These are phyloP conservation scores for Lepidotrigona ventralis DNA, from an alignment of 1,140 invertebrate genomes.

Conservation along the genomic window DNA sequence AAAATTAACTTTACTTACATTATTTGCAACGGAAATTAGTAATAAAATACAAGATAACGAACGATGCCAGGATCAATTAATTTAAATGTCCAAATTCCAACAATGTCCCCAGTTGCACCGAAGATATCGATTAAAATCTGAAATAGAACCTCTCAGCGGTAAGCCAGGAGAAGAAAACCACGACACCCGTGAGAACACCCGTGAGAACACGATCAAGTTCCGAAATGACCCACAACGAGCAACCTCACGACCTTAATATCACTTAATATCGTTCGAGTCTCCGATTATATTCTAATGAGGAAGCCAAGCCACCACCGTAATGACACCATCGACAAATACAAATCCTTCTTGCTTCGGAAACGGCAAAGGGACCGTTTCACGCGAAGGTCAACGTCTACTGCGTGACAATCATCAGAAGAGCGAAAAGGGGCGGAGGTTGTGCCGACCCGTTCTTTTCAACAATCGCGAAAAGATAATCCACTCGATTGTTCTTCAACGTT, in stretches of 20 bases:
- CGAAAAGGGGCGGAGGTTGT: no score
- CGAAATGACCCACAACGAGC: background rate
- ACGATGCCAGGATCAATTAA: no score
- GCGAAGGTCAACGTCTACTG: constrained; percentile 15
- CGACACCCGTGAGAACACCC: background rate
- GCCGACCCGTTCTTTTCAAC: background rate
- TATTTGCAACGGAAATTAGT: no score
- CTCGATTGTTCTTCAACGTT: constrained; percentile 25
- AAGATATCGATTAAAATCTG: no score
- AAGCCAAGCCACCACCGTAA: background rate
- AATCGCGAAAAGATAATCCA: constrained; percentile 30
- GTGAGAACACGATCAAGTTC: background rate
- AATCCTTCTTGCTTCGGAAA: background rate
- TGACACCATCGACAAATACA: constrained; percentile 1
- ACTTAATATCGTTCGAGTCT: background rate
- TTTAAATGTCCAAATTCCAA: no score
- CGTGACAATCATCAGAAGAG: no score
- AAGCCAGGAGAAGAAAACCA: no score
- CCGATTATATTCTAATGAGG: background rate
- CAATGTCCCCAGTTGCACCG: no score
- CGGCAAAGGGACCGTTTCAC: background rate
- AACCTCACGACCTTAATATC: background rate
- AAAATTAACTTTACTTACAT: no score
- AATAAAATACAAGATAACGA: no score
- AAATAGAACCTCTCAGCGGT: no score